Evolutionary conservation across 23 tunicate species (phyloP).

Genomic region (Oikopleura dioica): DNA sequence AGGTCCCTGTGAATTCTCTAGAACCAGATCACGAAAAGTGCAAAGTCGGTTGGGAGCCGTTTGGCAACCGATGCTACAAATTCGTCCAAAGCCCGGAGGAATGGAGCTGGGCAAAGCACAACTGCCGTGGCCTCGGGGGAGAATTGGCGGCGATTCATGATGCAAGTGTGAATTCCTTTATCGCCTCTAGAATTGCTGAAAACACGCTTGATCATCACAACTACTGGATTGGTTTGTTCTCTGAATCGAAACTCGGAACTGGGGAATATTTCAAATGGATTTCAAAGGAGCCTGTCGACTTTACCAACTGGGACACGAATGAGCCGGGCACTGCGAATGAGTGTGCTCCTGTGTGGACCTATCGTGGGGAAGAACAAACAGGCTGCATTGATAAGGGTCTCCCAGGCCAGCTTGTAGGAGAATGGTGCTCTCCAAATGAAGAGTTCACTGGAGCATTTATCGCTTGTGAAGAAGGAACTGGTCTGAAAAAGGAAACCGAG

Average conservation of each 20-base stretch:
- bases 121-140: neutral
- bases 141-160: neutral
- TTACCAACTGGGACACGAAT: neutral
- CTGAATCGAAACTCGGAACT: neutral
- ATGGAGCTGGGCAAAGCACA: neutral
- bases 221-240: neutral
- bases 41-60: neutral
- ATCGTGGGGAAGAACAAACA: neutral
- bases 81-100: neutral
- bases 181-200: neutral
- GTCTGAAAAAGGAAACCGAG: too few species aligned
- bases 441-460: neutral
- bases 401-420: neutral
- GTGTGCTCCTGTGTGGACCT: neutral
- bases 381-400: neutral
- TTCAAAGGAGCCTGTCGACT: neutral
- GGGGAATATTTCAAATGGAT: neutral
- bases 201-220: neutral
- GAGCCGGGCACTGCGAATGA: neutral
- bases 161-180: neutral
- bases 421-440: neutral
- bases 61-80: constrained; percentile 1
- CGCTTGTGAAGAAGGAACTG: neutral
- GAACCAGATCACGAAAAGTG: neutral
- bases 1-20: neutral